Percentiles rank a stretch among this genome's conserved stretches.
Conservation (phyloP, 2,113 vertebrate genomes). For the Rhinolophus ferrumequinum region DNA sequence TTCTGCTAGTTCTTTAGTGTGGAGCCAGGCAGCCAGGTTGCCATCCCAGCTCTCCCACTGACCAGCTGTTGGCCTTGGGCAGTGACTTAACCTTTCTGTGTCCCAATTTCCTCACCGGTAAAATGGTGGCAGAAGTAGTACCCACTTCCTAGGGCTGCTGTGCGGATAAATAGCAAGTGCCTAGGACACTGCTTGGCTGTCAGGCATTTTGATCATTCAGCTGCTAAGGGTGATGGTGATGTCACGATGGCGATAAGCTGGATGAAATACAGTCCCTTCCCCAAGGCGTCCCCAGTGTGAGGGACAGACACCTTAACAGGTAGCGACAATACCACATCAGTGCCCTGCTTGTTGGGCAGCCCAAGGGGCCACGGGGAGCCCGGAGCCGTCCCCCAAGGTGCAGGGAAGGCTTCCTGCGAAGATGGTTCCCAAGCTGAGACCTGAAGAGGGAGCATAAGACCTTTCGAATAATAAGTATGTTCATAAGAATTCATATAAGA, state of each 20-base stretch:
- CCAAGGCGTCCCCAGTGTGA: not conserved
- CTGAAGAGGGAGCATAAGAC: not conserved
- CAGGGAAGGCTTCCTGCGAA: not conserved
- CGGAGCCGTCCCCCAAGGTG: not conserved
- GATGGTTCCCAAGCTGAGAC: not conserved
- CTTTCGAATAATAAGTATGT: not conserved
- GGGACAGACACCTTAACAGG: not conserved
- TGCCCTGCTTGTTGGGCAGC: not conserved
- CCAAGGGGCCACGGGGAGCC: not conserved
- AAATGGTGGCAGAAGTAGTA: not conserved
- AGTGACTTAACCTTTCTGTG: not conserved
- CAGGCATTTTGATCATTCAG: not conserved
- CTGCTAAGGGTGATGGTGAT: no score
- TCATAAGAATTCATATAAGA: not conserved
- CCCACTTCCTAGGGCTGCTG: not conserved
- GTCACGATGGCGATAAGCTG: rapidly evolving
- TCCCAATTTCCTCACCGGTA: not conserved
- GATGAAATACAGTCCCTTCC: not conserved
- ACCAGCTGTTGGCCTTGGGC: not conserved
- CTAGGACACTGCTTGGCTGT: no score
- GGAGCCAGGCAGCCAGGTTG: not conserved
- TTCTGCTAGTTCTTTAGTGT: not conserved
- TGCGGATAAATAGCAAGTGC: no score
- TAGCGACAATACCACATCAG: not conserved
- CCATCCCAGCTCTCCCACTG: not conserved